Percentiles rank a stretch among this genome's conserved stretches.
Conservation (phyloP, 2,797 vertebrate genomes). For the Hirundo rustica region DNA sequence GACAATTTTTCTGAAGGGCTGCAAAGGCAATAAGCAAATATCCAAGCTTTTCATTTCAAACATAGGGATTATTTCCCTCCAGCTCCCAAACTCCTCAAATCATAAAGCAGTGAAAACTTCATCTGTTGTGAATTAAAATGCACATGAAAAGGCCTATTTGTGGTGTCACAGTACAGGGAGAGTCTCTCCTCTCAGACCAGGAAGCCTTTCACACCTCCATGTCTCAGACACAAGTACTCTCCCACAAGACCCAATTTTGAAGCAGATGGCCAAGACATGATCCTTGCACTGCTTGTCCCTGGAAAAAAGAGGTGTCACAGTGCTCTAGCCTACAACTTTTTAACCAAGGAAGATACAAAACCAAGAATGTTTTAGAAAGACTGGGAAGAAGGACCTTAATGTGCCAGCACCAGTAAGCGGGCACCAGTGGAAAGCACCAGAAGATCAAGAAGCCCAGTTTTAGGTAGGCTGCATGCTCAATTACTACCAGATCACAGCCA, state of each 20-base stretch:
- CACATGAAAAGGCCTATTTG: not conserved
- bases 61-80: not conserved
- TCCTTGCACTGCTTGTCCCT: not conserved
- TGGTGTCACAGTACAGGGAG: rapidly evolving
- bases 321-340: not conserved
- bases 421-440: not conserved
- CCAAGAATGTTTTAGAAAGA: not conserved
- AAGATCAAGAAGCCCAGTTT: not conserved
- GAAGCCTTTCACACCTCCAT: not conserved
- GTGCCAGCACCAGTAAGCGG: not conserved
- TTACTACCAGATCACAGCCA: not conserved
- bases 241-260: not conserved
- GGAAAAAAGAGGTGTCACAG: not conserved
- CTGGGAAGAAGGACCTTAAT: not conserved
- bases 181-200: not conserved
- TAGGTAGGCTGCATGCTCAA: rapidly evolving
- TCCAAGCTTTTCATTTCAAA: not conserved
- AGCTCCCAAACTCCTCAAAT: not conserved
- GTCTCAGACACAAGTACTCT: not conserved
- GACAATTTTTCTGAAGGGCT: not conserved
- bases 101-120: not conserved
- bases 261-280: not conserved
- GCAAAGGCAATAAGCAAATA: not conserved
- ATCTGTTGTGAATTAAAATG: not conserved
- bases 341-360: not conserved